Evolutionary conservation across 2,888 invertebrate species (phyloP), one percentile per base, ranked within the genome.

Genomic region (Polyommatus icarus): DNA sequence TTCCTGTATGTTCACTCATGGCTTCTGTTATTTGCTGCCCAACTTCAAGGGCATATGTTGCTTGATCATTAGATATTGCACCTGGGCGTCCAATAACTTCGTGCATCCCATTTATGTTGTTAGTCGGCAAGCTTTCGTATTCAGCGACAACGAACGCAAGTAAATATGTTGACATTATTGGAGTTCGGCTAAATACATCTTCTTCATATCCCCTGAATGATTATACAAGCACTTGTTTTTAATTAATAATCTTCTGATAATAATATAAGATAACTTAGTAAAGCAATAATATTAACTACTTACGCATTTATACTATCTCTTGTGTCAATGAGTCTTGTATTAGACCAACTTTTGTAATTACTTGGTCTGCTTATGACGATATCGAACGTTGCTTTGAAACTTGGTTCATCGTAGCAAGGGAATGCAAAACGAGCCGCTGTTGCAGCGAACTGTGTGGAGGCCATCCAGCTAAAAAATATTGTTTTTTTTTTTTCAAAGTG

Each of bases 371-470:
- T 95, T 80, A 98, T 95, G 78, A 94, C 95, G 40, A 98, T 94
- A n/a, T 94, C 90, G 81, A 97, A 98, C 7, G 94, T 96, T 0
- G 98, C 97, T 85, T 98, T 97, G 85, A 97, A 96, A n/a, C 95
- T 95, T 0, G 98, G 98, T 82, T 98, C 96, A 84, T 97, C 97
- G 83, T 97, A 97, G 83, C 96, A 96, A 40, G 97, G 97, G 87
- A 97, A 97, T 0, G 96, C 97, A 81, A 92, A 92, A 32, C 97
- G 95, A 0, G 96, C 96, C 78, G 96, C 89, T 1, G 95, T 95
- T 0, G 96, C 94, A 88, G 96, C 95, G 85, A 97, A 96, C 83
- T 97, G 96, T 0, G 97, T 97, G 0, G 96, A 94, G 0, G 95
- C 96, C 87, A 95, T 89, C 94, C 93, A 95, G 59, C 95, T 95